Base-by-base conservation (phyloP, 2,797 vertebrate species). In the Stomatorhinus walkeri region DNA sequence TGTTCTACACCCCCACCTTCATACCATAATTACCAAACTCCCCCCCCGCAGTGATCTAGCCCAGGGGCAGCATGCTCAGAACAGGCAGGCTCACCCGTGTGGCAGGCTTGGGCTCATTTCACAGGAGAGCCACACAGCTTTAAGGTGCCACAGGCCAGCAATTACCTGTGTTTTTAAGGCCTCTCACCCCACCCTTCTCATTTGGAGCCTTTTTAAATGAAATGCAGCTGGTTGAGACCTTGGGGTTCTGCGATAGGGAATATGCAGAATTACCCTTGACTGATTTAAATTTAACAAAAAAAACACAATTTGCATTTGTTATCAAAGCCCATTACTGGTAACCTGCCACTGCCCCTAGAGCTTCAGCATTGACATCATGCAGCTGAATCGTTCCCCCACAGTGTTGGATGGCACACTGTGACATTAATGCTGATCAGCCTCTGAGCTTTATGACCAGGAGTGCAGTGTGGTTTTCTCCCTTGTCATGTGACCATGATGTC, bases 61-160 rank as follows among this genome's bases (percentile, higher is more conserved):
- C 40, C 72, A 79, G 72, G 72, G 72, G 72, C 83, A n/a, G 83
- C 43, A 24, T 86, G 24, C n/a, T 54, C 3, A 36, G 14, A 36
- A 22, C 28, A 52, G 24, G 10, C 22, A 14, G 48, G 48, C 43
- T 52, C 12, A 8, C 48, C 28, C 3, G 0, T 54, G n/a, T 61
- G 22, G 40, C 12, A 14, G 72, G 5, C 3, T 56, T 89, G 84
- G 91, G 88, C 40, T 90, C 10, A 68, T 88, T 91, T 87, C 90
- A 87, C 72, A 90, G 22, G 85, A 90, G 88, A 32, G 91, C 87
- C 90, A 89, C 90, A 87, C 88, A 81, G 46, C 22, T 4, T 54
- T 83, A n/a, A 89, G 89, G 90, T 14, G 91, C 91, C 90, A 90
- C 89, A 89, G 87, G 90, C 85, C 88, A 72, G 87, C 88, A 90